Conservation (phyloP, 2,113 vertebrate species). For the Myrmecobius fasciatus region DNA sequence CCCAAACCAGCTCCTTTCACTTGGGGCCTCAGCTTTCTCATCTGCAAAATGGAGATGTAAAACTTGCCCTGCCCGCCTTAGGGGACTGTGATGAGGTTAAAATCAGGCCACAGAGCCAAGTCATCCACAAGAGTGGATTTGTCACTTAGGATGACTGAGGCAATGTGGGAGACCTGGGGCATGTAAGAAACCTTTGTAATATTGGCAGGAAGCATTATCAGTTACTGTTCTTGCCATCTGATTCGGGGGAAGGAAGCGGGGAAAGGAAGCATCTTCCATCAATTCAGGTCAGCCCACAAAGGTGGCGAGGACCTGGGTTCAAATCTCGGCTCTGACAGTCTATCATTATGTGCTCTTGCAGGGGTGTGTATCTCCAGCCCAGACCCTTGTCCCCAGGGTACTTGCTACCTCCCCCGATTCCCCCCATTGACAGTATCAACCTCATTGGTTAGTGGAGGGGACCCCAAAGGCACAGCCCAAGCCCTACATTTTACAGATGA, state of each 20-base stretch:
- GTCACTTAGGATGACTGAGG: not conserved
- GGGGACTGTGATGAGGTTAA: not conserved
- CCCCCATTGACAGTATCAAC: not conserved
- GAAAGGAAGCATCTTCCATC: not conserved
- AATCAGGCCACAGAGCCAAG: not conserved
- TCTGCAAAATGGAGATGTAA: not conserved
- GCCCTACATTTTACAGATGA: not conserved
- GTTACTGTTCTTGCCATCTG: not conserved
- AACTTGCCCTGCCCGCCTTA: not conserved
- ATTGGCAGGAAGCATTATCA: not conserved
- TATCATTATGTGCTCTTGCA: not conserved
- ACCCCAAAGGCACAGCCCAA: not conserved
- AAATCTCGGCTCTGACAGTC: not conserved
- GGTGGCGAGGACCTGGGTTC: not conserved
- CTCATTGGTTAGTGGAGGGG: not conserved
- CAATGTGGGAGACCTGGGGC: not conserved
- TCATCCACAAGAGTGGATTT: not conserved
- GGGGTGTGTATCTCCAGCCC: not conserved
- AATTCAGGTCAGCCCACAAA: not conserved
- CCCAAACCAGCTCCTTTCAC: not conserved
- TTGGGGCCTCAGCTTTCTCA: not conserved
- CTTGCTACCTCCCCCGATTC: not conserved
- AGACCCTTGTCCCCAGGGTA: not conserved
- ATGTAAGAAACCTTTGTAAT: not conserved
- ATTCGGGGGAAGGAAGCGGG: not conserved